A percentile compares a stretch with the other conserved stretches of the same genome.
These are phyloP conservation scores for Metallyticus violacea DNA, from an alignment of 2,888 invertebrate species.

Conservation along the genomic window DNA sequence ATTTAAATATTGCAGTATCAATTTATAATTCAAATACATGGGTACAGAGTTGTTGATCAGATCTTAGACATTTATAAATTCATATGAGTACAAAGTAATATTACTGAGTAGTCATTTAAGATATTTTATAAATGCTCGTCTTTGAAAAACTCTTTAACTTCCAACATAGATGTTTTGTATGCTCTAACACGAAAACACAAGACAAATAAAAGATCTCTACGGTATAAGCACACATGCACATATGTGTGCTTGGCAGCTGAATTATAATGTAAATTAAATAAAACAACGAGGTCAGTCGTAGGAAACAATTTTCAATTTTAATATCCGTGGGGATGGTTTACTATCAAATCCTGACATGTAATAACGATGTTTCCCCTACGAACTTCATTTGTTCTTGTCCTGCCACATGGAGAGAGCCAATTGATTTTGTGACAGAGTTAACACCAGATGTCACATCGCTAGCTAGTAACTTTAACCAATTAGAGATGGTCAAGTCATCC, in stretches of 20 bases:
- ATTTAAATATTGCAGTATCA: no score
- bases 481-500: background rate
- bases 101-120: no score
- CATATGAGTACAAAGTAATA: no score
- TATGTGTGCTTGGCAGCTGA: background rate
- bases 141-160: no score
- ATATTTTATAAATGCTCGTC: no score
- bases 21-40: no score
- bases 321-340: background rate
- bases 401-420: background rate
- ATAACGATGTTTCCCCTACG: background rate
- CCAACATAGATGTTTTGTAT: no score
- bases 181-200: no score
- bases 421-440: background rate
- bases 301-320: background rate
- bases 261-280: background rate
- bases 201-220: no score
- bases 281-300: background rate
- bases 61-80: no score
- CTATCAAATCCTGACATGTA: background rate
- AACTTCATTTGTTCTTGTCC: background rate
- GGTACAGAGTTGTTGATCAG: no score
- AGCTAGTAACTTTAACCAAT: background rate
- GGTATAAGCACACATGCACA: no score
- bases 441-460: background rate